Evolutionary conservation across 2,888 invertebrate species (phyloP), one percentile per base, ranked within the genome.

Genomic region (Hirtodrosophila confusa): DNA sequence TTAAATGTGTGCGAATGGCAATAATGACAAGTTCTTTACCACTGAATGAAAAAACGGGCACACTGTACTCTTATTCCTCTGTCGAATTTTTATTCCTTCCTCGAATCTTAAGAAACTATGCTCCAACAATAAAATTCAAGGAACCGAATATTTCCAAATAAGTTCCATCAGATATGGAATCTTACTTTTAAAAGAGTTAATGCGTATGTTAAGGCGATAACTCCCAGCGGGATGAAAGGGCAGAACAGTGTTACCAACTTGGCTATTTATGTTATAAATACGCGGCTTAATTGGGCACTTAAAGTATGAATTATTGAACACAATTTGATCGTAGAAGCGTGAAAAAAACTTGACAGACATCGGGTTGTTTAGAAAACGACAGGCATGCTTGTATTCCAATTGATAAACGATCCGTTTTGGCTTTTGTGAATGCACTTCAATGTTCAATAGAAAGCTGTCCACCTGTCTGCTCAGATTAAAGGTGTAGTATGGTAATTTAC

Each of bases 361-460:
- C 0, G 77, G 84, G 55, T 83, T 78, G 8, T 33, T 64, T 0
- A 79, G 10, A 24, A 83, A 83, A 0, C 29, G 9, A 29, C 78
- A 83, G 3, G 64, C 37, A 24, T 72, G 35, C 0, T 66, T 56
- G 37, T 69, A 72, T 3, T 55, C 51, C 1, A 83, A 9, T 6
- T 57, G 56, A 7, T 67, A 69, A 0, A 69, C 4, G 0, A 33
- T 17, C 4, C 70, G 44, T 2, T 70, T 29, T 0, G 49, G 41
- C 0, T 31, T 54, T 7, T 45, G 51, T 0, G 50, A 57, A 1
- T 33, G 6, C 1, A 69, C 24, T 0, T 31, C 9, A 1, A 50
- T 39, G 3, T 48, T 53, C 29, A 78, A 1, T 0, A 23, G 9
- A 2, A 76, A 2, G 0, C 3, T 41, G 5, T 49, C 24, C 3